These are phyloP conservation scores for Malaclemys terrapin DNA, from an alignment of 2,113 vertebrate species.

Conservation along the genomic window DNA sequence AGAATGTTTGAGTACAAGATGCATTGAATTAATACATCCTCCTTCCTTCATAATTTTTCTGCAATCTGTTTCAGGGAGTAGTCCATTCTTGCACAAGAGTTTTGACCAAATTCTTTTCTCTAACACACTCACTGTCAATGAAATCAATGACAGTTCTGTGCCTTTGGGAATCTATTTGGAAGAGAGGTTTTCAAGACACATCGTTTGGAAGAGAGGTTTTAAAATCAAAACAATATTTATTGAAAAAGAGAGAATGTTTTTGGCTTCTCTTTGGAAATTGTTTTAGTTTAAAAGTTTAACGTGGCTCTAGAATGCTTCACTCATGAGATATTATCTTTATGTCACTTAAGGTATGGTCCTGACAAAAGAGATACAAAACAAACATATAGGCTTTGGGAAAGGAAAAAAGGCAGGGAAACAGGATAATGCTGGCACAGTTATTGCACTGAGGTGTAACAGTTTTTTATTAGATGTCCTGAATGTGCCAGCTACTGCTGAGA, in stretches of 20 bases:
- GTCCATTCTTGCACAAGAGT: neutral
- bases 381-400: neutral
- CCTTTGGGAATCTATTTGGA: neutral
- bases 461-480: neutral
- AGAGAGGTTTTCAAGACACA: neutral
- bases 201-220: neutral
- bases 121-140: neutral
- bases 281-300: neutral
- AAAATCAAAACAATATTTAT: neutral
- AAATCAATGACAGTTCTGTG: neutral
- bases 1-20: neutral
- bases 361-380: neutral
- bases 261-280: neutral
- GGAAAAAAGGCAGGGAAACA: neutral
- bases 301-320: neutral
- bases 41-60: neutral
- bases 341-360: neutral
- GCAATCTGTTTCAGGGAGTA: neutral
- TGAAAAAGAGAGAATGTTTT: neutral
- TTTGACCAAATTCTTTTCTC: neutral
- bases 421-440: fast-evolving
- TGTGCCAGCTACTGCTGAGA: neutral
- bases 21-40: neutral
- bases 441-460: neutral
- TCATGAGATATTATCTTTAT: neutral